These are phyloP conservation scores for Ptychodera flava DNA, from an alignment of 35 echinoderm and acorn worm genomes.

Conservation along the genomic window DNA sequence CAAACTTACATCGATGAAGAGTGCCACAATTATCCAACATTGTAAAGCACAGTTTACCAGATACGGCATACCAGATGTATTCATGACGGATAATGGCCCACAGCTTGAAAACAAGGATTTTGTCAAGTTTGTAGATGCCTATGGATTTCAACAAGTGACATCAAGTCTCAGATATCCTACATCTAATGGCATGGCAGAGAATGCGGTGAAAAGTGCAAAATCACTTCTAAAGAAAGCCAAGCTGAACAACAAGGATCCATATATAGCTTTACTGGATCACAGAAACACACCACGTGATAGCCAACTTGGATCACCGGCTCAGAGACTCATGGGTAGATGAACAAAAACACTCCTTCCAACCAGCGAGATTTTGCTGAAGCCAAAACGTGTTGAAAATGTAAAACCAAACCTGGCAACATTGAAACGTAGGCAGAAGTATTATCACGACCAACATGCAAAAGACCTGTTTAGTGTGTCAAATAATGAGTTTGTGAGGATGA, in stretches of 20 bases:
- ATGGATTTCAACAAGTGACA: not conserved
- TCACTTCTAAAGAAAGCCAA: not conserved
- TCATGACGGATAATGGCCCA: constrained; percentile 12
- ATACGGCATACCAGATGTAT: constrained; percentile 12
- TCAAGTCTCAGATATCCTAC: not conserved
- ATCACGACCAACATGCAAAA: constrained; percentile 22
- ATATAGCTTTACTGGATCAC: constrained; percentile 26
- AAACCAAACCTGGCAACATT: constrained; percentile 10
- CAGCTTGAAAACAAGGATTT: not conserved
- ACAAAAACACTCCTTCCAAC: constrained; percentile 29
- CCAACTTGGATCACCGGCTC: constrained; percentile 32
- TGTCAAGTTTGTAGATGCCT: not conserved
- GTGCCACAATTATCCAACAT: constrained; percentile 20
- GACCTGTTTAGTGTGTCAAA: not conserved
- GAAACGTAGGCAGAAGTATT: constrained; percentile 35
- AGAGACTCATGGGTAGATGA: constrained; percentile 32
- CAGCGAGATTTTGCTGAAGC: not conserved
- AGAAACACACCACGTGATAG: constrained; percentile 22
- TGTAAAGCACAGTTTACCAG: constrained; percentile 48
- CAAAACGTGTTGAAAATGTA: not conserved
- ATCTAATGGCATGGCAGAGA: too few species aligned
- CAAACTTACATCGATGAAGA: not conserved
- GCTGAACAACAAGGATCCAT: not conserved
- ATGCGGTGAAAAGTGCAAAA: constrained; percentile 9
- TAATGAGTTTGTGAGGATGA: not conserved